phyloP scores from a whole-genome alignment of 2,797 vertebrate species.

The Squalus acanthias region DNA sequence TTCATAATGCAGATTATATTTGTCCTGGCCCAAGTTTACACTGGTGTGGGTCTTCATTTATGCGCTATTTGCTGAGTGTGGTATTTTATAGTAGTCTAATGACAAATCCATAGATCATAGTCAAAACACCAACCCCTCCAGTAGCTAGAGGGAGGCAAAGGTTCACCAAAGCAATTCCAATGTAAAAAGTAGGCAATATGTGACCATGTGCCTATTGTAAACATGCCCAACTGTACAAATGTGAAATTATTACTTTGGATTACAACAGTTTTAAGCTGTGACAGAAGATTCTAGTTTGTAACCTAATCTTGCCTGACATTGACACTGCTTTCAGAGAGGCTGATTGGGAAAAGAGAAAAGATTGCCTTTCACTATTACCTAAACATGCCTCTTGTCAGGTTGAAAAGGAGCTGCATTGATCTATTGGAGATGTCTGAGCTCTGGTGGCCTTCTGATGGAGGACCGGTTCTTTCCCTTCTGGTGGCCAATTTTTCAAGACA shows the following conservation, averaged over 20 bases:
- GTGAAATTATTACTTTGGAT: not conserved
- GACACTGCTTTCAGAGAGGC: not conserved
- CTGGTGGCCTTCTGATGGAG: not conserved
- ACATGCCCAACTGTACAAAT: not conserved
- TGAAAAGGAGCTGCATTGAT: not conserved
- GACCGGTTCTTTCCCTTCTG: not conserved
- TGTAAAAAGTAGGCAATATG: not conserved
- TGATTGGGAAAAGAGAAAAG: not conserved
- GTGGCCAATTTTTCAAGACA: not conserved
- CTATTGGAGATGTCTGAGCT: not conserved
- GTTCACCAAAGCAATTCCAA: not conserved
- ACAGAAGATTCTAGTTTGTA: not conserved
- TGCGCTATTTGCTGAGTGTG: not conserved
- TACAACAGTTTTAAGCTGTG: not conserved
- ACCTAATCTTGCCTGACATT: not conserved
- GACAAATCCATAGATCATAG: not conserved
- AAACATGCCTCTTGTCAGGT: not conserved
- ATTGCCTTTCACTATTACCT: not conserved
- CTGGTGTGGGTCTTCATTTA: not conserved
- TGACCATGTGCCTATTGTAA: not conserved
- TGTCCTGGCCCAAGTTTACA: not conserved
- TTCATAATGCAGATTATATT: not conserved
- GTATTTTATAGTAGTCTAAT: not conserved
- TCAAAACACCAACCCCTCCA: not conserved
- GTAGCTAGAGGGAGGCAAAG: not conserved